Evolutionary conservation across 2,113 vertebrate species (phyloP).

Genomic region (Cyphomyrus plagiostoma): DNA sequence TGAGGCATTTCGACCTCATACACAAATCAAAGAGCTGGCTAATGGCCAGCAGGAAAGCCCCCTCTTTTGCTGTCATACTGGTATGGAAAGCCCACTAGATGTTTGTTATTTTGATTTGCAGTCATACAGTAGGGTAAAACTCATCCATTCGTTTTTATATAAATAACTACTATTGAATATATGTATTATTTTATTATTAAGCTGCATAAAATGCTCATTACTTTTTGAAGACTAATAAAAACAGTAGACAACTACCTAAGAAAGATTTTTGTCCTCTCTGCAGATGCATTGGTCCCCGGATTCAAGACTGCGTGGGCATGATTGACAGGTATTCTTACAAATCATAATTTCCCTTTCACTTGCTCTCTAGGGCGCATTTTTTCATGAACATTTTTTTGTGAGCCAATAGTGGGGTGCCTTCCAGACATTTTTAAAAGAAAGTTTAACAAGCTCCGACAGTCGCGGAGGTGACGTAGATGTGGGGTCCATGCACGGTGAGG

Average conservation of each 20-base stretch:
- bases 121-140: background rate
- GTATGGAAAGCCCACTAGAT: background rate
- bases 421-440: background rate
- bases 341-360: constrained; percentile 14
- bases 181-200: background rate
- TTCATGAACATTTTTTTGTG: background rate
- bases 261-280: constrained; percentile 43
- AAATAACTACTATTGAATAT: background rate
- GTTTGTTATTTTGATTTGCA: background rate
- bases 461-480: background rate
- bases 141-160: background rate
- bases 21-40: background rate
- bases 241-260: background rate
- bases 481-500: background rate
- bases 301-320: constrained; percentile 93
- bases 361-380: background rate
- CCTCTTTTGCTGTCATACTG: background rate
- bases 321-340: constrained; percentile 84
- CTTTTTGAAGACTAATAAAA: background rate
- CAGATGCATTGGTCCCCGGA: constrained; percentile 86
- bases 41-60: background rate
- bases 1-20: background rate
- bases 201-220: background rate
- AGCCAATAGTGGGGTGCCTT: background rate
- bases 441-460: background rate